Conservation (phyloP, 2,113 vertebrate genomes). For the Sturnus vulgaris region DNA sequence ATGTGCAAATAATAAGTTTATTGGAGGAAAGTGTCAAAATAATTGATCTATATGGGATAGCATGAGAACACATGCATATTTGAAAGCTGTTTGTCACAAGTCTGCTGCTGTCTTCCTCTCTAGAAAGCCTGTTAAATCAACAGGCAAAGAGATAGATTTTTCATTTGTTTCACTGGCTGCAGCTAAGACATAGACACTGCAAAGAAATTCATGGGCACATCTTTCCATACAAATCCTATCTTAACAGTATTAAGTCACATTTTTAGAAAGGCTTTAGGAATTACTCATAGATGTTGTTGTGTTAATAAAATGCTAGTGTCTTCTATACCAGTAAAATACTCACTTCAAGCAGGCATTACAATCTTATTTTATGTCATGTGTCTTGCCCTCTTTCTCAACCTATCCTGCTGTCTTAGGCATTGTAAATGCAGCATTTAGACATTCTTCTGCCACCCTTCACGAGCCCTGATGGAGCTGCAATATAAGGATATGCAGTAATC, state of each 20-base stretch:
- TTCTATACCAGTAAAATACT: background rate
- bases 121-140: background rate
- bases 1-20: background rate
- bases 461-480: background rate
- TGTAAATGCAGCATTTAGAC: background rate
- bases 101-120: background rate
- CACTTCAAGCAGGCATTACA: background rate
- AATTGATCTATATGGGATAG: background rate
- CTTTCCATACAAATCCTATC: background rate
- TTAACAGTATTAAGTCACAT: background rate
- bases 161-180: background rate
- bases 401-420: background rate
- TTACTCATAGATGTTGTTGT: background rate
- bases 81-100: background rate
- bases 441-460: background rate
- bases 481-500: background rate
- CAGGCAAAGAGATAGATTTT: background rate
- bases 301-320: background rate
- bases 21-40: background rate
- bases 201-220: background rate
- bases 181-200: background rate
- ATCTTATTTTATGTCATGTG: background rate
- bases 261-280: conserved; percentile 9
- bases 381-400: background rate
- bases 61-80: background rate